Base-by-base conservation (phyloP, 2,888 invertebrate species). In the Pyralis farinalis region DNA sequence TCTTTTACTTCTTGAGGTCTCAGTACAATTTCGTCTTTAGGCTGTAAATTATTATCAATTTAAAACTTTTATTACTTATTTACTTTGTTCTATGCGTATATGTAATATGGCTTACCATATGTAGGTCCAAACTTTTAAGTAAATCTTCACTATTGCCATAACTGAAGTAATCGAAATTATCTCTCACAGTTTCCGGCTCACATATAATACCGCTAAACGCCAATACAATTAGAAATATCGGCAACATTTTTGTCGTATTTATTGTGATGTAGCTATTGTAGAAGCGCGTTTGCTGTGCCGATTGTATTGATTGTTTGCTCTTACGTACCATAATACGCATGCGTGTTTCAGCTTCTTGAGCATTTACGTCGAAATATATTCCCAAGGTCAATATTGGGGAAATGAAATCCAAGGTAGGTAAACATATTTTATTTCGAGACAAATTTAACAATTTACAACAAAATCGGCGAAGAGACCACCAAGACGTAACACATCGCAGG, bases 1-100 rank as follows among this genome's bases (percentile, higher is more conserved):
- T 91, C 90, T 61, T 91, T 90, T 1, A 94, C 92, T 53, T 92
- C 91, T 61, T 91, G 91, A 1, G 94, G 94, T 59, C 92, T 90
- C 32, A 91, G 72, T 2, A 90, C 86, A 46, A 86, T 75, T 54
- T 86, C 87, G 49, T 85, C 88, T 63, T 86, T 86, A 1, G 85
- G 80, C 89, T 88, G 58, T 43, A 72, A 63, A 37, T 16, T 47
- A 35, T 51, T 41, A 32, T 33, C 9, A 33, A 31, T 28, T 21
- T n/a, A n/a, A n/a, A n/a, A 25, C 8, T 32, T 34, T 9, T 12
- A 9, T 2, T 29, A 27, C 7, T 12, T 5, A 27, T 16, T 12
- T 6, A 28, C 7, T 12, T 1, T 20, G 1, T 3, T 16, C 16
- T 16, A 16, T 4, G 4, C 4, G 4, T 3, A 4, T 4, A 38